These are phyloP conservation scores for Archocentrus centrarchus DNA, from an alignment of 2,113 vertebrate genomes.

Conservation along the genomic window DNA sequence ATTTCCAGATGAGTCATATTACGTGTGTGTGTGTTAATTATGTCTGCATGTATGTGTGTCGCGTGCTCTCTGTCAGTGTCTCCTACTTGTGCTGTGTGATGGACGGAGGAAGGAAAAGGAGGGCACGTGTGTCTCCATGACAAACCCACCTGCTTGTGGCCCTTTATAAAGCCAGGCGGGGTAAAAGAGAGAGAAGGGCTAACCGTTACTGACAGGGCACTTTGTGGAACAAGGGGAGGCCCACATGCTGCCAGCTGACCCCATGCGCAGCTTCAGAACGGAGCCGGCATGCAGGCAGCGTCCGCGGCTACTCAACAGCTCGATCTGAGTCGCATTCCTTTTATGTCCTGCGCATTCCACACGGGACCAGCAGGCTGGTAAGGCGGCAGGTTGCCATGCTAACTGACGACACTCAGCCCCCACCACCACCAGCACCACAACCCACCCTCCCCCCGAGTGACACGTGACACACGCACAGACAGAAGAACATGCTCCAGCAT, in stretches of 20 bases:
- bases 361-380: slow-evolving; percentile 50
- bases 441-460: slow-evolving; percentile 17
- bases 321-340: slow-evolving; percentile 37
- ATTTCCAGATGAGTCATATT: background rate
- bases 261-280: slow-evolving; percentile 72
- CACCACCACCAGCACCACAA: background rate
- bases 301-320: slow-evolving; percentile 55
- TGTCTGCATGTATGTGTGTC: slow-evolving; percentile 23
- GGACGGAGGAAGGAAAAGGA: slow-evolving; percentile 58
- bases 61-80: slow-evolving; percentile 25
- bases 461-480: slow-evolving; percentile 67
- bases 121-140: slow-evolving; percentile 73
- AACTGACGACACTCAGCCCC: slow-evolving; percentile 67
- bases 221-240: slow-evolving; percentile 64
- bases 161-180: slow-evolving; percentile 82
- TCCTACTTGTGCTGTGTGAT: slow-evolving; percentile 63
- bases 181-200: slow-evolving; percentile 83
- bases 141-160: slow-evolving; percentile 84
- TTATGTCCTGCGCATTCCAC: slow-evolving; percentile 57
- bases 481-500: slow-evolving; percentile 79
- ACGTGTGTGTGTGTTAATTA: background rate
- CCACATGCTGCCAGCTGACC: slow-evolving; percentile 79
- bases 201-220: slow-evolving; percentile 81
- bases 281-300: slow-evolving; percentile 76
- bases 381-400: slow-evolving; percentile 80